A percentile compares a stretch with the other conserved stretches of the same genome.
Evolutionary conservation across 2,888 invertebrate species (phyloP).

Genomic region (Zeuzera pyrina): DNA sequence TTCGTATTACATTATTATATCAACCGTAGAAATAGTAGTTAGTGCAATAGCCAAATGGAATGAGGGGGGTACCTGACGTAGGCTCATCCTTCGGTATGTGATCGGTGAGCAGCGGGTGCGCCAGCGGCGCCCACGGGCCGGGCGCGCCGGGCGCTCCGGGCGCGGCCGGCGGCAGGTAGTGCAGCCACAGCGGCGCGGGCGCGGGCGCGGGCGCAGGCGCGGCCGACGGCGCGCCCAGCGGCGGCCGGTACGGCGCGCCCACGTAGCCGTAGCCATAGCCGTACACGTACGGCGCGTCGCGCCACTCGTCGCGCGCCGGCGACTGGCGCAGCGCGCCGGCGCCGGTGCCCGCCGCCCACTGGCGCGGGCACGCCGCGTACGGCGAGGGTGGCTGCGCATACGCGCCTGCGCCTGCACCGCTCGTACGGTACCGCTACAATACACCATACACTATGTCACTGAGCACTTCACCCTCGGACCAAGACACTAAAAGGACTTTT

Average conservation of each 20-base stretch:
- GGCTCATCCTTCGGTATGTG: slow-evolving; percentile 73
- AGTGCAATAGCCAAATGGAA: too few species aligned
- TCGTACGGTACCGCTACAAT: slow-evolving; percentile 19
- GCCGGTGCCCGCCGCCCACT: slow-evolving; percentile 21
- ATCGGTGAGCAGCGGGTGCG: slow-evolving; percentile 60
- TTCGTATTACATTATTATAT: too few species aligned
- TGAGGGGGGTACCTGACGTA: slow-evolving; percentile 74
- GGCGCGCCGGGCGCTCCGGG: too few species aligned
- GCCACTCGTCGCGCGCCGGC: slow-evolving; percentile 35
- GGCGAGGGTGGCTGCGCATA: too few species aligned
- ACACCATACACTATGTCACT: too few species aligned
- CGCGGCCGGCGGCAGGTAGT: slow-evolving; percentile 50
- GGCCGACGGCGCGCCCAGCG: slow-evolving; percentile 19
- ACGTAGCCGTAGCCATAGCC: slow-evolving; percentile 58
- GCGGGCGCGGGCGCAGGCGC: slow-evolving; percentile 30
- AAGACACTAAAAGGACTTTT: too few species aligned
- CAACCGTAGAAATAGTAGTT: too few species aligned
- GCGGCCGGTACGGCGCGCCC: slow-evolving; percentile 46
- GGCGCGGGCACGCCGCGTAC: slow-evolving; percentile 26
- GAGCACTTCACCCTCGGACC: too few species aligned
- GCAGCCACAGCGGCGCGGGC: slow-evolving; percentile 57
- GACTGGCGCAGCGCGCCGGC: slow-evolving; percentile 21
- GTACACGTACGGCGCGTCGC: slow-evolving; percentile 50
- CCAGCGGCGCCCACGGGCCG: slow-evolving; percentile 69
- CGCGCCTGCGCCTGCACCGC: slow-evolving; percentile 41